Evolutionary conservation across 1,140 invertebrate species (phyloP), one percentile per base, ranked within the genome.

Genomic region (Drosophila novamexicana): DNA sequence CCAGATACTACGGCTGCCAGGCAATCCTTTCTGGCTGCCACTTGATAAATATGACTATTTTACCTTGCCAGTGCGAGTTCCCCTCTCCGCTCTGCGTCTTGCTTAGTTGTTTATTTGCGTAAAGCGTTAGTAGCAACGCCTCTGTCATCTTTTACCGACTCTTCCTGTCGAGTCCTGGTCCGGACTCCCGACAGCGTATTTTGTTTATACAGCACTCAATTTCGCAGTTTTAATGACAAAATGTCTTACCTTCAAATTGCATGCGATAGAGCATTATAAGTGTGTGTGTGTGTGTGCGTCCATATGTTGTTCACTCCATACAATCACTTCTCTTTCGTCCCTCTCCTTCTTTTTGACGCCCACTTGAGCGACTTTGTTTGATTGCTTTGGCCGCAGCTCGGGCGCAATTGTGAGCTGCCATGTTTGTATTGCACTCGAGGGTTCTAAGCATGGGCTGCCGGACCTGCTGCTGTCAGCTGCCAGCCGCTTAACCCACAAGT

Each of bases 221-320:
- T 85, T 85, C 81, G 81, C 81, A 85, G 81, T 85, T 85, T 85
- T 85, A 85, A 85, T 85, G 81, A 85, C 81, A 85, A 85, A 85
- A 79, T 85, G 81, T 85, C 81, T 85, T 85, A 85, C 81, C 81
- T 85, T 81, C 74, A 85, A 84, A 83, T 83, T 83, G 80, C 80
- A 83, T 75, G 80, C 65, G 73, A 75, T 39, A 45, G 66, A 82
- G 59, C 62, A 65, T 77, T 84, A 84, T 77, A 84, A 77, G 73
- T 84, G 73, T 71, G 53, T 52, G 34, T 77, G 44, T 61, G 56
- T 42, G 49, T 54, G 36, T 53, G 47, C 37, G 74, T 63, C 32
- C 58, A 52, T 59, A 71, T 78, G 63, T 70, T 57, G 45, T 49
- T 58, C 45, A 44, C 14, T 40, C 37, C 9, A 1, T 49, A 29